Evolutionary conservation across 2,113 vertebrate genomes (phyloP), one percentile per base, ranked within the genome.

Genomic region (Chascanopsetta lugubris): DNA sequence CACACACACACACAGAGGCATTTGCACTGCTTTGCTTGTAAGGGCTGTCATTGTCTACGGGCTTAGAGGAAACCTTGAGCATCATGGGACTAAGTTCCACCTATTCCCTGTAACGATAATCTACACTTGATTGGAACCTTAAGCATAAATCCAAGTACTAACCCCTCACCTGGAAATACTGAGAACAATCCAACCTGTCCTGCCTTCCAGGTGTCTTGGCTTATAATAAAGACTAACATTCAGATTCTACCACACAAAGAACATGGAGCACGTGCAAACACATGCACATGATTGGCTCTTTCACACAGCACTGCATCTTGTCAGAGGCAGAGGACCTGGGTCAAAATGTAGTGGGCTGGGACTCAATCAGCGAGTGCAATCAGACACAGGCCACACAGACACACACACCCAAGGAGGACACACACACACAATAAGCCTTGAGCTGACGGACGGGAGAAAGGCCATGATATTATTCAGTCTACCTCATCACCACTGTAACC

Each of bases 401-500:
- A 50, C 63, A 61, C 51, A 66, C 72, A 76, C 77, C 47, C 63
- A 59, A 86, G 51, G 59, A 50, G 82, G 49, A 51, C 36, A 80
- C 79, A 73, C 75, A 76, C 58, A 70, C 38, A 15, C 69, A 79
- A 87, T 89, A 86, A 86, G 86, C 75, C 68, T 61, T 64, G 73
- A 64, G 75, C 69, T 77, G 72, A 79, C 40, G 58, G 82, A 86
- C 55, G 54, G 85, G 77, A 80, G 66, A 83, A 87, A 80, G 85
- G 74, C 84, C 77, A 78, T 85, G 74, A 87, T 87, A 88, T 85
- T 86, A 87, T 84, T 88, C 84, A 83, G 83, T 90, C 80, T 84
- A 85, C 72, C 84, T 84, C 80, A 86, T 85, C 79, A 84, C 69
- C 61, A 79, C 82, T 80, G 78, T 69, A 85, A 72, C 61, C 67